A percentile compares a stretch with the other conserved stretches of the same genome.
phyloP scores from a whole-genome alignment of 1,140 invertebrate genomes.

The Drosophila persimilis region DNA sequence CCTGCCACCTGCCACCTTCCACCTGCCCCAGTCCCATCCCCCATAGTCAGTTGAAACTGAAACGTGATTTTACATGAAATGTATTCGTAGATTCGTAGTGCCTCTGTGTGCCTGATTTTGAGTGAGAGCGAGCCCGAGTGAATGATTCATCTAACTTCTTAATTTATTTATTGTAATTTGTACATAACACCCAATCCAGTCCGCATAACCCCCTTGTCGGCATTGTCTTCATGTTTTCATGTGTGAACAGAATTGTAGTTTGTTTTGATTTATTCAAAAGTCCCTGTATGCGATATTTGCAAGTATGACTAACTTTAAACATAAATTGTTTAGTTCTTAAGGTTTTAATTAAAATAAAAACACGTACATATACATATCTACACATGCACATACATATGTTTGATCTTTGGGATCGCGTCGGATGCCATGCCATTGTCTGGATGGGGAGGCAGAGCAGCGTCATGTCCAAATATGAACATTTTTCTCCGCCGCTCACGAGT shows the following conservation, averaged over 20 bases:
- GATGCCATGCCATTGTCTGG: no score
- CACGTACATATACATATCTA: conserved; percentile 24
- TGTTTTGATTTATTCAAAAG: conserved; percentile 78
- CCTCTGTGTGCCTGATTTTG: conserved; percentile 1
- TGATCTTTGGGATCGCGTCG: conserved; percentile 6
- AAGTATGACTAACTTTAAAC: conserved; percentile 63
- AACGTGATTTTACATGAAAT: conserved; percentile 80
- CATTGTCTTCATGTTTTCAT: conserved; percentile 52
- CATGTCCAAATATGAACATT: conserved; percentile 61
- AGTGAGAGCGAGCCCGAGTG: conserved; percentile 26
- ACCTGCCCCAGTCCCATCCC: no score
- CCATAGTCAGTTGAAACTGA: conserved; percentile 16
- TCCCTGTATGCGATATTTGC: conserved; percentile 78
- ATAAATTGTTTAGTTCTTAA: conserved; percentile 58
- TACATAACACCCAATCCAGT: conserved; percentile 60
- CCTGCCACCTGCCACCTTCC: no score
- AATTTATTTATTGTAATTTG: conserved; percentile 80
- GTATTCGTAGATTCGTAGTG: conserved; percentile 70
- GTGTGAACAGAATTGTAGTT: conserved; percentile 60
- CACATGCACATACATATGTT: conserved; percentile 25
- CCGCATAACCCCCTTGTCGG: conserved; percentile 15
- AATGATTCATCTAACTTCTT: conserved; percentile 64
- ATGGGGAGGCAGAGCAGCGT: conserved; percentile 10
- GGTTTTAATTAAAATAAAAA: conserved; percentile 38
- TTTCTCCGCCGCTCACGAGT: conserved; percentile 18